Evolutionary conservation across 1,140 invertebrate species (phyloP).

Genomic region (Drosophila parvula): DNA sequence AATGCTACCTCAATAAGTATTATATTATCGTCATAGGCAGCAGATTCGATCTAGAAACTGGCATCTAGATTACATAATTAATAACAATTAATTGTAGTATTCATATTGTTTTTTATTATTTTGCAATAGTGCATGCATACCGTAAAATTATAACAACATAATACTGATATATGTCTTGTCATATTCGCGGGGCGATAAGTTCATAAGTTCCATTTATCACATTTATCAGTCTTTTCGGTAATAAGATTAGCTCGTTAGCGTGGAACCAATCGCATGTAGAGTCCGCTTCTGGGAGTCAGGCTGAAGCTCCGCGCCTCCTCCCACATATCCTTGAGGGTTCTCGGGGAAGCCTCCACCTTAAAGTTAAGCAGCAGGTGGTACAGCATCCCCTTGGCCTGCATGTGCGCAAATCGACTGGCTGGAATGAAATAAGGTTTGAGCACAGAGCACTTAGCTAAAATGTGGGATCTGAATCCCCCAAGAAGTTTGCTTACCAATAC

Average conservation of each 20-base stretch:
- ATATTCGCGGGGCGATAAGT: background rate
- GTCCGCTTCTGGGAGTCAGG: constrained; percentile 1
- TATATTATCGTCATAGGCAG: no score
- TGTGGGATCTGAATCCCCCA: background rate
- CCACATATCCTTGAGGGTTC: background rate
- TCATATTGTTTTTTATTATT: background rate
- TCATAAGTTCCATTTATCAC: background rate
- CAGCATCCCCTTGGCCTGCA: background rate
- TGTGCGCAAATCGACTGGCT: background rate
- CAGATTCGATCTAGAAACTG: background rate
- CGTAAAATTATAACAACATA: background rate
- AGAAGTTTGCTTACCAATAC: constrained; percentile 84
- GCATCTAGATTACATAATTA: background rate
- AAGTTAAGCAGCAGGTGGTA: background rate
- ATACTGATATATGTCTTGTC: background rate
- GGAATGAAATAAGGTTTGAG: background rate
- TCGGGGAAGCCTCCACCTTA: background rate
- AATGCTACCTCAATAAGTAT: no score
- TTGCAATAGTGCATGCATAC: background rate
- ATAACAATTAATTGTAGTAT: background rate
- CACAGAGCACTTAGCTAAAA: background rate
- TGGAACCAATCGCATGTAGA: constrained; percentile 4
- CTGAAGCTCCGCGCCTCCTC: background rate
- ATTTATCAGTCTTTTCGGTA: constrained; percentile 2
- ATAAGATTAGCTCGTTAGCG: background rate